These are phyloP conservation scores for Eristalis intricaria DNA, from an alignment of 2,888 invertebrate species.

Conservation along the genomic window DNA sequence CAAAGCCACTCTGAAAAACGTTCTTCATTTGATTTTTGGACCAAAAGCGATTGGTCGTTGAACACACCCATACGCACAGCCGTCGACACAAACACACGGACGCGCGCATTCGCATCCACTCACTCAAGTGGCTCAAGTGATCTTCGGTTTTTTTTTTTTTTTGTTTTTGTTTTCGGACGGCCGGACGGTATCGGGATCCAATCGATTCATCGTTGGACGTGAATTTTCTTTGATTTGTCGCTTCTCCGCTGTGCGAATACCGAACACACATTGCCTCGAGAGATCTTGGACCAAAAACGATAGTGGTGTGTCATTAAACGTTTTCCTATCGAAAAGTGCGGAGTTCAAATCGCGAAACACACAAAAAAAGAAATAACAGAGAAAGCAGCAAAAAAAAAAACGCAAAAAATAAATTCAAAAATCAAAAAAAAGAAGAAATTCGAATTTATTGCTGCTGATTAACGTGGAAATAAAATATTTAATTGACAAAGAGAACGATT, in stretches of 20 bases:
- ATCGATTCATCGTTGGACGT: constrained; percentile 49
- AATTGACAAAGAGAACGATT: constrained; percentile 44
- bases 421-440: background rate
- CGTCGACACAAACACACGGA: background rate
- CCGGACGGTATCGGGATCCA: constrained; percentile 49
- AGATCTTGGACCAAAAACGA: constrained; percentile 54
- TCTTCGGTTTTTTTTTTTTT: background rate
- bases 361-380: constrained; percentile 24
- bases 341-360: constrained; percentile 58
- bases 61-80: background rate
- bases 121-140: background rate
- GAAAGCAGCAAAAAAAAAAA: constrained; percentile 21
- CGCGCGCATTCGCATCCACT: background rate
- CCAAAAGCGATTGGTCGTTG: constrained; percentile 44
- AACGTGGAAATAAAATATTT: constrained; percentile 57
- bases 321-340: constrained; percentile 66
- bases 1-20: constrained; percentile 52
- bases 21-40: constrained; percentile 27
- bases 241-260: constrained; percentile 24
- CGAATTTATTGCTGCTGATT: constrained; percentile 59
- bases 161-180: background rate
- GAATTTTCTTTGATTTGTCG: background rate
- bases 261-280: constrained; percentile 52
- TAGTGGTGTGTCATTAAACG: constrained; percentile 68
- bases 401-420: constrained; percentile 11